These are phyloP conservation scores for Microcebus tavaratra DNA, from an alignment of 2,113 vertebrate species.

Conservation along the genomic window DNA sequence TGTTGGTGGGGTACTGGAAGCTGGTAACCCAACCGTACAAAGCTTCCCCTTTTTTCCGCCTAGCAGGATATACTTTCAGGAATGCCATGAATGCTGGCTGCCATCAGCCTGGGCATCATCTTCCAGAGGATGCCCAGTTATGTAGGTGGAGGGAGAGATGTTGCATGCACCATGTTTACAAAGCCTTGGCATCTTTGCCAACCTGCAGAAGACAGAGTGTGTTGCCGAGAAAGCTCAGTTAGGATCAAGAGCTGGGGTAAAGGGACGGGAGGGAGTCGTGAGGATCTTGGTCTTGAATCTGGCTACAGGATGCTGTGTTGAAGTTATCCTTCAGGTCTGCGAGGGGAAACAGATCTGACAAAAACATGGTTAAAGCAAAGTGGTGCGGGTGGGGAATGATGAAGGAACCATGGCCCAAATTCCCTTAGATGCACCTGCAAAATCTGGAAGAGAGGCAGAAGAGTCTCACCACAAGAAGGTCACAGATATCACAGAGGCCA, in stretches of 20 bases:
- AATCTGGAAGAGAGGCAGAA: neutral
- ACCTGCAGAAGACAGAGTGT: neutral
- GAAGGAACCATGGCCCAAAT: neutral
- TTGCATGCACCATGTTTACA: fast-evolving
- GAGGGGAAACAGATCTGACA: neutral
- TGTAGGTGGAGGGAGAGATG: neutral
- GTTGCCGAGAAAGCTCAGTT: neutral
- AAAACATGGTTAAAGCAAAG: neutral
- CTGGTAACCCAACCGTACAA: neutral
- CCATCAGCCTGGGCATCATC: neutral
- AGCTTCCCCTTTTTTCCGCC: neutral
- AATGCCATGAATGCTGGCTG: neutral
- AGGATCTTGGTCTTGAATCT: neutral
- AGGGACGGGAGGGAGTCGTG: neutral
- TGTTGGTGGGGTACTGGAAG: neutral
- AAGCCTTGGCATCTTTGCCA: neutral
- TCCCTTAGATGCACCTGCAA: neutral
- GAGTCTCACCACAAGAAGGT: neutral
- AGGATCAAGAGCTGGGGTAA: neutral
- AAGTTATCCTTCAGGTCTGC: neutral
- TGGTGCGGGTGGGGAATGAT: neutral
- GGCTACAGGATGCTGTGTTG: neutral
- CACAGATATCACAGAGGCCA: neutral
- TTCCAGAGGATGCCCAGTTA: neutral
- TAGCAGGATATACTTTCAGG: slow-evolving; percentile 9